Evolutionary conservation across 2,113 vertebrate genomes (phyloP).

Genomic region (Mesitornis unicolor): DNA sequence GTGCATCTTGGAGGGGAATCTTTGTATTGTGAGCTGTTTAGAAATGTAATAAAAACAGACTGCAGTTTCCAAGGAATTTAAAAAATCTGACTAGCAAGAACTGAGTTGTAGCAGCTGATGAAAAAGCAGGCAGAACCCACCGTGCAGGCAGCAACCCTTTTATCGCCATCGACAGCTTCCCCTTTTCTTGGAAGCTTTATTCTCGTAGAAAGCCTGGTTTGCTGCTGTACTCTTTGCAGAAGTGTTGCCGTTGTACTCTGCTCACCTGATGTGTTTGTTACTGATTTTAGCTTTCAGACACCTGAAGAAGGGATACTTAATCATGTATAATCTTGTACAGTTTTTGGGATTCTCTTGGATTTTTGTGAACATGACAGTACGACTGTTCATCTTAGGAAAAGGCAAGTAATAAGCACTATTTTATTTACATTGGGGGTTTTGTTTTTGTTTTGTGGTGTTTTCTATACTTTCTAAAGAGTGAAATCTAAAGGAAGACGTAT

Average conservation of each 20-base stretch:
- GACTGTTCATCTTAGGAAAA: constrained; percentile 88
- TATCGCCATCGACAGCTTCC: background rate
- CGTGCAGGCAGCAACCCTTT: background rate
- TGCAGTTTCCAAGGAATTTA: background rate
- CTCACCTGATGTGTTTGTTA: background rate
- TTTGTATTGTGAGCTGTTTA: background rate
- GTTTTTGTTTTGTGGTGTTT: background rate
- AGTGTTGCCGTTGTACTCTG: background rate
- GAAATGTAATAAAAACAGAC: background rate
- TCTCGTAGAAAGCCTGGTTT: background rate
- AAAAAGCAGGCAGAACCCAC: background rate
- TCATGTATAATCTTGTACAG: constrained; percentile 94
- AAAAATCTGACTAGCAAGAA: background rate
- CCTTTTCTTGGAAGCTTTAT: background rate
- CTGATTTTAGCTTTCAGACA: constrained; percentile 72
- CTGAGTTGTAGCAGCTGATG: background rate
- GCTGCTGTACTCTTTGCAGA: background rate
- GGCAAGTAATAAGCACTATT: constrained; percentile 72
- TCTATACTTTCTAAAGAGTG: background rate
- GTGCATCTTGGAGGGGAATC: background rate
- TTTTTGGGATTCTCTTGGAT: constrained; percentile 97
- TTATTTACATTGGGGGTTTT: background rate
- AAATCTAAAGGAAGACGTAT: background rate
- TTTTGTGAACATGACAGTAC: constrained; percentile 94
- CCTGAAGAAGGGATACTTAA: constrained; percentile 86